These are phyloP conservation scores for Squalus acanthias DNA, from an alignment of 2,797 vertebrate genomes.

Conservation along the genomic window DNA sequence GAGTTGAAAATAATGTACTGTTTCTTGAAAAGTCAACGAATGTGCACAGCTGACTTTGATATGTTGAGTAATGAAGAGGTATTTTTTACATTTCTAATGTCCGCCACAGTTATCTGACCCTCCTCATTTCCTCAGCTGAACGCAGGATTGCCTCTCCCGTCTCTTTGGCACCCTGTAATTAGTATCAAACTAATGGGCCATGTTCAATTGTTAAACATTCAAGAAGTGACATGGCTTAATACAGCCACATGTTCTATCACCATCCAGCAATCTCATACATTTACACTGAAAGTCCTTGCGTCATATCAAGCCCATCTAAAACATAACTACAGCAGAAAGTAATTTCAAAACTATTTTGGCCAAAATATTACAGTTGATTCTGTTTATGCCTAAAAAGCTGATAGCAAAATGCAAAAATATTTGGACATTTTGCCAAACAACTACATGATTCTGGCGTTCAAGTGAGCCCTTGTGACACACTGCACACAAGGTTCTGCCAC, in stretches of 20 bases:
- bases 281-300: neutral
- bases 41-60: neutral
- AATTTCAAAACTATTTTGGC: constrained; percentile 12
- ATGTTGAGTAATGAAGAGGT: neutral
- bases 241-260: neutral
- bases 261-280: neutral
- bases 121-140: neutral
- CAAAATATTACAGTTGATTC: neutral
- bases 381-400: neutral
- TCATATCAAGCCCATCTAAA: neutral
- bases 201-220: neutral
- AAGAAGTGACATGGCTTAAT: neutral
- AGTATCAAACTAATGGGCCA: neutral
- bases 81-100: neutral
- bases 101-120: neutral
- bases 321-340: neutral
- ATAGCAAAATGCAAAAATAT: constrained; percentile 7
- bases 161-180: neutral
- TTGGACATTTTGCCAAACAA: constrained; percentile 13
- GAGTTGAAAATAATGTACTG: neutral
- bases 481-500: neutral
- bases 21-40: neutral
- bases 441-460: neutral
- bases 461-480: neutral
- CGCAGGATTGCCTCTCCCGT: neutral